phyloP scores from a whole-genome alignment of 2,797 vertebrate genomes.

The Taenioides sp. region DNA sequence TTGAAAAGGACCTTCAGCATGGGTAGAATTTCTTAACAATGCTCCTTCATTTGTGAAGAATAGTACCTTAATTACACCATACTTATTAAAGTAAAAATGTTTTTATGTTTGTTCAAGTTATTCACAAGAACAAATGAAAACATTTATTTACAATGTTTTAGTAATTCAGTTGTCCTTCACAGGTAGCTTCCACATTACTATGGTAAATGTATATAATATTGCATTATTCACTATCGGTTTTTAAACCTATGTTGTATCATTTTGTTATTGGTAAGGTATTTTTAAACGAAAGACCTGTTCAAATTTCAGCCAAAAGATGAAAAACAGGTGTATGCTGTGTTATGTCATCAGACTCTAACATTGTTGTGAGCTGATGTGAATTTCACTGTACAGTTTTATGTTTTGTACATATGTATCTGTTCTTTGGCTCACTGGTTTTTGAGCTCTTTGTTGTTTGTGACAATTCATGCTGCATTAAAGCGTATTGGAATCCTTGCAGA shows the following conservation, averaged over 20 bases:
- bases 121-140: slow-evolving; percentile 57
- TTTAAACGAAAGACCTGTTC: slow-evolving; percentile 14
- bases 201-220: slow-evolving; percentile 36
- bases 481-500: slow-evolving; percentile 18
- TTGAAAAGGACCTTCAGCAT: slow-evolving; percentile 48
- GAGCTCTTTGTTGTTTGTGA: slow-evolving; percentile 50
- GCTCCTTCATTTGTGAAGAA: not conserved
- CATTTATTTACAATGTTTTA: slow-evolving; percentile 37
- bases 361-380: slow-evolving; percentile 33
- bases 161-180: slow-evolving; percentile 13
- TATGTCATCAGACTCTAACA: slow-evolving; percentile 54
- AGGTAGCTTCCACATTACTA: slow-evolving; percentile 16
- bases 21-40: slow-evolving; percentile 34
- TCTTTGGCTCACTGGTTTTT: slow-evolving; percentile 43
- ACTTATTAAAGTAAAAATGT: not conserved
- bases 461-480: slow-evolving; percentile 66
- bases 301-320: slow-evolving; percentile 36
- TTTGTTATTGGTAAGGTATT: slow-evolving; percentile 16
- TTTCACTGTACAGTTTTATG: slow-evolving; percentile 47
- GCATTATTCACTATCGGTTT: slow-evolving; percentile 31
- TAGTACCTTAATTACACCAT: not conserved
- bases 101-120: slow-evolving; percentile 8
- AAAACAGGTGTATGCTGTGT: slow-evolving; percentile 26
- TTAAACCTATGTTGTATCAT: slow-evolving; percentile 20
- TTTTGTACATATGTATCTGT: slow-evolving; percentile 75